Evolutionary conservation across 2,113 vertebrate genomes (phyloP), one percentile per base, ranked within the genome.

Genomic region (Empidonax alnorum): DNA sequence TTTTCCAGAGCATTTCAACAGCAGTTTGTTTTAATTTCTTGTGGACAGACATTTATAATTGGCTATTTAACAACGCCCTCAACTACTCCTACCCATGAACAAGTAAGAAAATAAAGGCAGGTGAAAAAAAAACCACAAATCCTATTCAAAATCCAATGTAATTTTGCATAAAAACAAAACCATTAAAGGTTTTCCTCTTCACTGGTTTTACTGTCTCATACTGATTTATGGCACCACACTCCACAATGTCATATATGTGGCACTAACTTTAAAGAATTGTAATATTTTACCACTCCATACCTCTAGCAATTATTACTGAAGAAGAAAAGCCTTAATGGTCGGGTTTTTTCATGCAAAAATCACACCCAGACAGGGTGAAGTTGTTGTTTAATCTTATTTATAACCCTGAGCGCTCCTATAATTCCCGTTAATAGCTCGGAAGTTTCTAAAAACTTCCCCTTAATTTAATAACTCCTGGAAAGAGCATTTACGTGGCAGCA

Each of bases 81-180:
- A 9, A 9, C 4, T 11, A 47, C 66, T 80, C 56, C 59, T n/a
- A 47, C 42, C 30, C 35, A 47, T 0, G 4, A 72, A 35, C 13
- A 55, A 0, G 0, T 30, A 39, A 58, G 78, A 55, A 95, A 92
- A 88, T 19, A 14, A 76, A 91, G 53, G 56, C 8, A 67, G 49
- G 42, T 3, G 2, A 10, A 71, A 59, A 56, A 62, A 61, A 31
- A 79, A 53, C 39, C 69, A 59, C n/a, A 46, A 47, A 22, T 3
- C 10, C 4, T 7, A 30, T 53, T 66, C 33, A 73, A 90, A 92
- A 86, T 37, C 76, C 24, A 1, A 63, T 18, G 68, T 68, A 83
- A 89, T 94, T 94, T 84, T 95, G 94, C 84, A 94, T 94, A 89
- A 84, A 96, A 89, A 12, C 73, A 94, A 90, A 95, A 95, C 85